These are phyloP conservation scores for Xanthostigma xanthostigma DNA, from an alignment of 2,888 invertebrate genomes.

Conservation along the genomic window DNA sequence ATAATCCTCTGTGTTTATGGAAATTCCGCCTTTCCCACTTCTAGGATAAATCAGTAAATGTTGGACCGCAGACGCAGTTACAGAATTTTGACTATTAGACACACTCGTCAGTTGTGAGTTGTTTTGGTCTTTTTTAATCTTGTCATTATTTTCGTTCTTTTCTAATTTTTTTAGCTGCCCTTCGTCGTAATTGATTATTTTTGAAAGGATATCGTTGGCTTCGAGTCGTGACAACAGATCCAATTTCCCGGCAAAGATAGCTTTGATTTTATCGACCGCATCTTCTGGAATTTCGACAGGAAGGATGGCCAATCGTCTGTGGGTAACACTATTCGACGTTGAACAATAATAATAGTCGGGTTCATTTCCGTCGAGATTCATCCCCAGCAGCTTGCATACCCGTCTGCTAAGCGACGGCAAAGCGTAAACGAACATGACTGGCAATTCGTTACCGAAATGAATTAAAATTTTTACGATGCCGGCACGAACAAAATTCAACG, in stretches of 20 bases:
- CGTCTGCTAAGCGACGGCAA: constrained; percentile 49
- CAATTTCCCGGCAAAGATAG: constrained; percentile 42
- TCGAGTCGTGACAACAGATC: constrained; percentile 59
- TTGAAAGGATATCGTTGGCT: constrained; percentile 68
- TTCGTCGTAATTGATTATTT: constrained; percentile 16
- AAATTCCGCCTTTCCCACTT: constrained; percentile 73
- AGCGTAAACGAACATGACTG: constrained; percentile 69
- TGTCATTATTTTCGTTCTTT: too few relatives aligned
- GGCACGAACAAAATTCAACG: background rate
- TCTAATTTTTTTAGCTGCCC: too few relatives aligned
- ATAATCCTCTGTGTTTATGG: constrained; percentile 88
- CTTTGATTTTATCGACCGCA: constrained; percentile 44
- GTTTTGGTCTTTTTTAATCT: too few relatives aligned
- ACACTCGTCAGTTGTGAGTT: too few relatives aligned
- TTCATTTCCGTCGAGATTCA: constrained; percentile 35
- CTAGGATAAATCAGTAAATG: constrained; percentile 73
- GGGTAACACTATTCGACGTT: constrained; percentile 45
- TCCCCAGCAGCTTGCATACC: constrained; percentile 53
- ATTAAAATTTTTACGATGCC: constrained; percentile 55
- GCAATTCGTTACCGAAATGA: constrained; percentile 60
- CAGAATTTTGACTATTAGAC: background rate
- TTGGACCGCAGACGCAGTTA: constrained; percentile 27
- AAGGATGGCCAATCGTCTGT: constrained; percentile 59
- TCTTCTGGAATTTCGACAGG: constrained; percentile 55
- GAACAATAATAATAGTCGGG: constrained; percentile 38